Evolutionary conservation across 2,888 invertebrate genomes (phyloP).

Genomic region (Patella ulyssiponensis): DNA sequence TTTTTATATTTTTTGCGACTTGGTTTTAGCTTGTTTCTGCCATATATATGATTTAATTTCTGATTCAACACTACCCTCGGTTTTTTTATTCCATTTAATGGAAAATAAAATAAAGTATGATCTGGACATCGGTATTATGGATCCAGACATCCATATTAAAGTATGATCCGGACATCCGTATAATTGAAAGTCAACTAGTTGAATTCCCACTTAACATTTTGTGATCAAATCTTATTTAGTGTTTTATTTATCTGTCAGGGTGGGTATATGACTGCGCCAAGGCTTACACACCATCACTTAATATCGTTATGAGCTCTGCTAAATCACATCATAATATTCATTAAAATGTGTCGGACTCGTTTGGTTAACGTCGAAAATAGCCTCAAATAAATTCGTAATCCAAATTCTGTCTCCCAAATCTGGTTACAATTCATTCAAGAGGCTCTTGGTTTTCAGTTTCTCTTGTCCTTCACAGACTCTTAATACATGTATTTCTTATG

Average conservation of each 20-base stretch:
- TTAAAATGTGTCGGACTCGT: not conserved
- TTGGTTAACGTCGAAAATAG: not conserved
- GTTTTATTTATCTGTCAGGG: not conserved
- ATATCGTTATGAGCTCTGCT: not conserved
- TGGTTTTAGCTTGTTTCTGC: too few relatives aligned
- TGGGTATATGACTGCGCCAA: not conserved
- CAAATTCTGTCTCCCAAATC: not conserved
- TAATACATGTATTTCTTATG: not conserved
- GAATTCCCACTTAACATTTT: not conserved
- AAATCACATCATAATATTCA: not conserved
- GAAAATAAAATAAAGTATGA: too few relatives aligned
- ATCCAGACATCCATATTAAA: not conserved
- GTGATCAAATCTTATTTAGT: not conserved
- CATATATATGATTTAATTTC: too few relatives aligned
- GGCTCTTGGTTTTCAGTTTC: not conserved
- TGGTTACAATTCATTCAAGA: not conserved
- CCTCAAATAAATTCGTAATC: conserved; percentile 6
- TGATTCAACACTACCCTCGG: too few relatives aligned
- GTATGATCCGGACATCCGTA: not conserved
- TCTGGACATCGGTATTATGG: too few relatives aligned
- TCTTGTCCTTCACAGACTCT: not conserved
- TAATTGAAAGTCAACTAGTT: not conserved
- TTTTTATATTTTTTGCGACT: too few relatives aligned
- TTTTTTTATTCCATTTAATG: too few relatives aligned
- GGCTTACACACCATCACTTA: not conserved